Base-by-base conservation (phyloP, 2,797 vertebrate species). In the Rhadinocentrus ornatus region DNA sequence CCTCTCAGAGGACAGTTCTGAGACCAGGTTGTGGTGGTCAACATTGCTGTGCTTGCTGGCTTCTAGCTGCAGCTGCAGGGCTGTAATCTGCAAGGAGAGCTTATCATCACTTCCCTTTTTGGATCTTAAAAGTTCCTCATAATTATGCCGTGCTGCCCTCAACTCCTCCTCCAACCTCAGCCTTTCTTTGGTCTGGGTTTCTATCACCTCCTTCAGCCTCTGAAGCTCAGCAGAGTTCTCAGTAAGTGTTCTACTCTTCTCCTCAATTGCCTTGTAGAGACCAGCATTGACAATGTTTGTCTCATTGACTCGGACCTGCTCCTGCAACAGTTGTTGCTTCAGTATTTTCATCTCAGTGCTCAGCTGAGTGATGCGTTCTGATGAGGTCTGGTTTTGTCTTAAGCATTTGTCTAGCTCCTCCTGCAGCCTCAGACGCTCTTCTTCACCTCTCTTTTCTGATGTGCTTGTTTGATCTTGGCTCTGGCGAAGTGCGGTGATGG, bases 1-100 rank as follows among this genome's bases (percentile, higher is more conserved):
- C 92, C 96, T 96, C 94, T 98, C 97, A 80, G 95, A 95, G 85
- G 97, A 96, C 80, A 97, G 96, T 87, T 97, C 96, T 86, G 96
- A 96, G 89, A 97, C 93, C 90, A 97, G 94, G 78, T 92, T 95
- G 92, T 95, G 93, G 83, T 96, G 95, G 82, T 99, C 97, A 88
- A 93, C 70, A 75, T 94, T 94, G 78, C 93, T 94, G 85, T 93
- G 93, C 91, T 92, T 95, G 91, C 93, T 97, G 71, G 93, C 93
- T 84, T 97, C 93, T 66, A 99, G 95, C 86, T 97, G 96, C 80
- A 93, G 94, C 88, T 96, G 94, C 80, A 99, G 90, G 54, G 96
- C 94, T 34, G 86, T 86, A 78, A 98, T 96, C 77, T 96, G 93
- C 24, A 94, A 76, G 62, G 89, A 94, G 90, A 96, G 94, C 82